A percentile compares a stretch with the other conserved stretches of the same genome.
Conservation (phyloP, 2,797 vertebrate genomes). For the Sebastolobus altivelis region DNA sequence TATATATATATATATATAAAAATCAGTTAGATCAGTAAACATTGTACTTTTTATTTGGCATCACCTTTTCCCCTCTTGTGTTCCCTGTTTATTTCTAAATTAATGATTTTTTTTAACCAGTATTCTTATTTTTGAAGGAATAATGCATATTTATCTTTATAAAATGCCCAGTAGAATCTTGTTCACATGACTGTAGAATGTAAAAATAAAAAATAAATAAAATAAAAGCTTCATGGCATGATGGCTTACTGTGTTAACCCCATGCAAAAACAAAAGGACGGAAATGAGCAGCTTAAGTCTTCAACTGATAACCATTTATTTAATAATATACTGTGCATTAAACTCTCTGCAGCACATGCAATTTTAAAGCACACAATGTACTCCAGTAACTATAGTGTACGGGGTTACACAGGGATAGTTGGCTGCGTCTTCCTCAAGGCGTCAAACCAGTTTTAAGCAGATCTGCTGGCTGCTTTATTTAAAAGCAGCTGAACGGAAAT, state of each 20-base stretch:
- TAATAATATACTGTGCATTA: background rate
- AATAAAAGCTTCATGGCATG: background rate
- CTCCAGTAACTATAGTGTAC: background rate
- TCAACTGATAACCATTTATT: background rate
- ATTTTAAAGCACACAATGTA: background rate
- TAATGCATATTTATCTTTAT: background rate
- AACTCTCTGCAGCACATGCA: background rate
- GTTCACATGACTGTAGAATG: background rate
- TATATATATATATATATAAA: no score
- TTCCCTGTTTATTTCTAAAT: no score
- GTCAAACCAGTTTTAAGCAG: background rate
- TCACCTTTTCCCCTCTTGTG: no score
- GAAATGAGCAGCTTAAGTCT: background rate
- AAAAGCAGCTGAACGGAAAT: slow-evolving; percentile 1
- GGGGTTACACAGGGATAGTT: no score
- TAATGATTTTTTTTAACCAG: background rate
- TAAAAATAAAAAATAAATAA: background rate
- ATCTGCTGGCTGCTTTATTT: background rate
- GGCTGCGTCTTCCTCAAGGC: background rate
- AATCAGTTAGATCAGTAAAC: no score
- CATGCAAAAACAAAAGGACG: background rate
- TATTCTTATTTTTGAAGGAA: background rate
- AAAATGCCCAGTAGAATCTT: background rate
- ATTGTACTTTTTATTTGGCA: no score
- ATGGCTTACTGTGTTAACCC: background rate